Conservation (phyloP, 2,113 vertebrate genomes). For the Recurvirostra avosetta region DNA sequence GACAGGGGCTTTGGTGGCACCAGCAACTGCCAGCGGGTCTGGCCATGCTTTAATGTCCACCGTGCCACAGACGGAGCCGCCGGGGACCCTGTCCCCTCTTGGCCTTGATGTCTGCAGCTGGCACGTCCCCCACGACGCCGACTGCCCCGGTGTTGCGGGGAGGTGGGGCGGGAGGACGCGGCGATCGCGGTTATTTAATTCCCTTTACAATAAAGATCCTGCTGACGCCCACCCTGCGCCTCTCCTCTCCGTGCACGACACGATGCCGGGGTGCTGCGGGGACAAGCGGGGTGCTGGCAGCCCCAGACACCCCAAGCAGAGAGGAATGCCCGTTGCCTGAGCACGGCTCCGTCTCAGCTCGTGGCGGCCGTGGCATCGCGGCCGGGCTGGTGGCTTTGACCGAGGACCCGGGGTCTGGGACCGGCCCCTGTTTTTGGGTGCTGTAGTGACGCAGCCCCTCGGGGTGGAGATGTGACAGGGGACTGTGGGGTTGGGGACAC, state of each 20-base stretch:
- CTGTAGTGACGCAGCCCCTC: background rate
- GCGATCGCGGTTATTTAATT: accelerated
- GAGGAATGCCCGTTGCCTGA: background rate
- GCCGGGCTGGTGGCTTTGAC: background rate
- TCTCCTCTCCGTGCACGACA: background rate
- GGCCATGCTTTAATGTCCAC: background rate
- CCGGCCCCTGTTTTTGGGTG: accelerated
- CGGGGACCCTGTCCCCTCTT: background rate
- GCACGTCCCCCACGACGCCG: accelerated
- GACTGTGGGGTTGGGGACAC: background rate
- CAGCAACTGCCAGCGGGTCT: background rate
- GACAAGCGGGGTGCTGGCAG: background rate
- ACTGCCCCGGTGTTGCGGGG: background rate
- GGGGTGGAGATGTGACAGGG: background rate
- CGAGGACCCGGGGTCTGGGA: background rate
- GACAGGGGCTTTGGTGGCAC: background rate
- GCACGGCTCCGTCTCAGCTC: background rate
- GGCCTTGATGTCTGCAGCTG: background rate
- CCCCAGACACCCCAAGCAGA: background rate
- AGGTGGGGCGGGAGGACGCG: background rate
- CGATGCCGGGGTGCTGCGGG: accelerated
- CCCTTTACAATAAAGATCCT: background rate
- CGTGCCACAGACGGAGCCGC: background rate
- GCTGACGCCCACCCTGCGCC: background rate
- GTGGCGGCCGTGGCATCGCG: accelerated